These are phyloP conservation scores for Augiades crinisus DNA, from an alignment of 2,888 invertebrate genomes.

Conservation along the genomic window DNA sequence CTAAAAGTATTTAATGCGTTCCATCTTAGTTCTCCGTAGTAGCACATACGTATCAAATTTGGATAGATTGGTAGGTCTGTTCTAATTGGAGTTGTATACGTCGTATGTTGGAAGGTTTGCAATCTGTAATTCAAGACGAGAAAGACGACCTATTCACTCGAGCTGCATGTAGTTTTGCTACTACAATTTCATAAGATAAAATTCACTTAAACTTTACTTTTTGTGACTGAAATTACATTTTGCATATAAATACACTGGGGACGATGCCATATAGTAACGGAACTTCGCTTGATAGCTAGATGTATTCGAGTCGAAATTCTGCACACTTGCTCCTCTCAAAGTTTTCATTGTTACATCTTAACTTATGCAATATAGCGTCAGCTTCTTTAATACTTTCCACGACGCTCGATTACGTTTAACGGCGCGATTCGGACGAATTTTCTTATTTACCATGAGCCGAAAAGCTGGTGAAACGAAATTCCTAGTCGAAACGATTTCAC, in stretches of 20 bases:
- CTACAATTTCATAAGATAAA: too few relatives aligned
- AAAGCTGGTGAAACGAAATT: conserved; percentile 57
- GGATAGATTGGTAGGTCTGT: too few relatives aligned
- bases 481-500: conserved; percentile 61
- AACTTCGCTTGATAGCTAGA: conserved; percentile 50
- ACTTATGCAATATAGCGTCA: conserved; percentile 79
- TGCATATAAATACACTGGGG: background rate
- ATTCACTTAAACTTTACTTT: background rate
- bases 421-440: conserved; percentile 73
- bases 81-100: too few relatives aligned
- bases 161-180: too few relatives aligned
- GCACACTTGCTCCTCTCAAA: conserved; percentile 73
- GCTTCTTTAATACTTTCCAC: conserved; percentile 78
- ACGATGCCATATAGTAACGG: conserved; percentile 39
- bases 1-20: too few relatives aligned
- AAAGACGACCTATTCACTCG: too few relatives aligned
- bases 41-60: too few relatives aligned
- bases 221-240: background rate
- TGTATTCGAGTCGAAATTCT: conserved; percentile 67
- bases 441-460: conserved; percentile 76
- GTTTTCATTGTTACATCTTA: conserved; percentile 78
- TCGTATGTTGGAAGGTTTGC: too few relatives aligned
- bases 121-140: too few relatives aligned
- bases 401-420: conserved; percentile 79
- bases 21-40: too few relatives aligned